Base-by-base conservation (phyloP, 1,140 invertebrate species). In the Aporrectodea caliginosa region DNA sequence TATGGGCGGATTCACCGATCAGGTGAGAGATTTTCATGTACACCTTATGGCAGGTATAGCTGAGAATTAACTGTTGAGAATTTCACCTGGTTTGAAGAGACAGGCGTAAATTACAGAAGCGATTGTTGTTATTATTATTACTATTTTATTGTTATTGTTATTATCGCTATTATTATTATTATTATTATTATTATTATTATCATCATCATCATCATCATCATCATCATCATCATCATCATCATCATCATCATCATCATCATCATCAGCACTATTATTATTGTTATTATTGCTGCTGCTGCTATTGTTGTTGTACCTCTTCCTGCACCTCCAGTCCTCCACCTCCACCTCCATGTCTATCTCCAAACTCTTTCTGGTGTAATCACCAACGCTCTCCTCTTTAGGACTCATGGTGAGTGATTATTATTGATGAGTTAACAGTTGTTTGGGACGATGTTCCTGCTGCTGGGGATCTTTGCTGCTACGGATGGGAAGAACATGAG, bases 401-500 rank as follows among this genome's bases (percentile, higher is more conserved):
- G n/a, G n/a, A n/a, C n/a, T n/a, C n/a, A n/a, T n/a, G n/a, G n/a
- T n/a, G n/a, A n/a, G n/a, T n/a, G n/a, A n/a, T n/a, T n/a, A n/a
- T n/a, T n/a, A n/a, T n/a, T n/a, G n/a, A n/a, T n/a, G n/a, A n/a
- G n/a, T n/a, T n/a, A n/a, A 27, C 83, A 92, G 91, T 84, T 92
- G 27, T 85, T 92, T 32, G 90, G 90, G 22, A 92, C 91, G 1
- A 89, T 87, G 2, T 79, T 92, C 22, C 82, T 92, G 32, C 82
- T 91, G 79, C 84, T 90, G 1, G 87, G 88, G 35, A 84, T 92
- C 2, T 83, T 90, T 81, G 90, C 90, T 43, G 88, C 92, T 69
- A 89, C 88, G 1, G 91, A 92, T 83, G 83, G 85, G 16, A 84
- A 84, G 35, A 91, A 86, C 85, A 89, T 89, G 84, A 83, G 88